These are phyloP conservation scores for Tetrax tetrax DNA, from an alignment of 2,113 vertebrate species.

Conservation along the genomic window DNA sequence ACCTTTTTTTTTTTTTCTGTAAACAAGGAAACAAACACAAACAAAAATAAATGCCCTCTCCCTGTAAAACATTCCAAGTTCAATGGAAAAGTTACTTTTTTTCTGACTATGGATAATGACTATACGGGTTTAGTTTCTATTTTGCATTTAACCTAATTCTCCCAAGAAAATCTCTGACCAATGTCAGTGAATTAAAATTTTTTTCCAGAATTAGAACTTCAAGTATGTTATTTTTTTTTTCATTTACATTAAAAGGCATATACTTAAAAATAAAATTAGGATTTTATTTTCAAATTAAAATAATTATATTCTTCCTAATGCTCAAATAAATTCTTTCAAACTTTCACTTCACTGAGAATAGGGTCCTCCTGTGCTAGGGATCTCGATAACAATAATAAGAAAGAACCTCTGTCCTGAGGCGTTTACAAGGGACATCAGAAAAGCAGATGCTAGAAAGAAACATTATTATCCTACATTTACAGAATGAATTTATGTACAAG, in stretches of 20 bases:
- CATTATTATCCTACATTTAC: not conserved
- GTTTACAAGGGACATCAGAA: not conserved
- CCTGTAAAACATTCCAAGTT: not conserved
- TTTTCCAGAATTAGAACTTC: not conserved
- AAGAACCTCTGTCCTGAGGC: not conserved
- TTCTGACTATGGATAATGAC: not conserved
- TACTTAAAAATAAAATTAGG: not conserved
- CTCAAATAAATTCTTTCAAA: not conserved
- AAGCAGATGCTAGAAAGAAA: not conserved
- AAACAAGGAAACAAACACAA: not conserved
- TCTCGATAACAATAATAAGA: not conserved
- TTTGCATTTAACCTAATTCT: not conserved
- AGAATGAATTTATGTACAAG: not conserved
- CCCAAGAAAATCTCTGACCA: not conserved
- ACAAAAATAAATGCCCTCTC: fast-evolving
- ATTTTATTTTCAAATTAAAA: not conserved
- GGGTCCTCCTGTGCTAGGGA: not conserved
- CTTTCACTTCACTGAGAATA: not conserved
- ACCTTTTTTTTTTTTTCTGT: not conserved
- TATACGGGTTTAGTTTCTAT: not conserved
- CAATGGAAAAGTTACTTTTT: not conserved
- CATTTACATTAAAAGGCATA: not conserved
- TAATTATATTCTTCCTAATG: not conserved
- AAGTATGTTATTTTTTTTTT: not conserved
- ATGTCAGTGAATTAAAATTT: not conserved